A percentile compares a stretch with the other conserved stretches of the same genome.
Evolutionary conservation across 37 sponge, comb jelly and placozoan species (phyloP).

Genomic region (Crambe crambe): DNA sequence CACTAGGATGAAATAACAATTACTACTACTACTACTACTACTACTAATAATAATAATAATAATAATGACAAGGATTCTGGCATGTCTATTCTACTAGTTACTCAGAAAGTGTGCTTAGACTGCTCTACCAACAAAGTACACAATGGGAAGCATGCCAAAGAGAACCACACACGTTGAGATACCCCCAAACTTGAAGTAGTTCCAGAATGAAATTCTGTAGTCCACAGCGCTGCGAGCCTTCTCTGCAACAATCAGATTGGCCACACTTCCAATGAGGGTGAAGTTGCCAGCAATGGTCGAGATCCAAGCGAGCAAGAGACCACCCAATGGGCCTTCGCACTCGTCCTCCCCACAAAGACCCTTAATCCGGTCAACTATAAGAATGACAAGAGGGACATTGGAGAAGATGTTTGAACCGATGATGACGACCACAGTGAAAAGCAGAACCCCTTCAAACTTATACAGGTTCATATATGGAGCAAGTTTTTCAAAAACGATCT

Average conservation of each 20-base stretch:
- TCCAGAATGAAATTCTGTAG: slow-evolving; percentile 74
- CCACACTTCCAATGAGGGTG: slow-evolving; percentile 90
- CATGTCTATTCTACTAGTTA: too few relatives aligned
- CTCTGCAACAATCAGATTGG: slow-evolving; percentile 94
- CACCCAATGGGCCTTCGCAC: slow-evolving; percentile 43
- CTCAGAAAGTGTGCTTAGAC: not conserved
- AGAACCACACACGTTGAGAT: slow-evolving; percentile 76
- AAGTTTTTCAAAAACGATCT: slow-evolving; percentile 43
- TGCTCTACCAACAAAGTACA: slow-evolving; percentile 63
- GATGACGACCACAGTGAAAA: slow-evolving; percentile 77
- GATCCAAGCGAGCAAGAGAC: slow-evolving; percentile 88
- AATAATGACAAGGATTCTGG: too few relatives aligned
- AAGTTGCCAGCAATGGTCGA: slow-evolving; percentile 93
- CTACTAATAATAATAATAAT: too few relatives aligned
- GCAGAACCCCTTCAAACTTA: slow-evolving; percentile 65
- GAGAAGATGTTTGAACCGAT: slow-evolving; percentile 84
- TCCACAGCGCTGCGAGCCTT: slow-evolving; percentile 64
- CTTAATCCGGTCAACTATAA: slow-evolving; percentile 58
- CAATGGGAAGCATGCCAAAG: slow-evolving; percentile 73
- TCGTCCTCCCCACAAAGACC: slow-evolving; percentile 54
- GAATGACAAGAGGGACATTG: slow-evolving; percentile 85
- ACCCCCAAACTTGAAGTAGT: slow-evolving; percentile 83
- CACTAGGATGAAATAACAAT: not conserved
- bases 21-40: too few relatives aligned
- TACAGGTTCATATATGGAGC: slow-evolving; percentile 62